phyloP scores from a whole-genome alignment of 2,888 invertebrate species.

The Polydrusus cervinus region DNA sequence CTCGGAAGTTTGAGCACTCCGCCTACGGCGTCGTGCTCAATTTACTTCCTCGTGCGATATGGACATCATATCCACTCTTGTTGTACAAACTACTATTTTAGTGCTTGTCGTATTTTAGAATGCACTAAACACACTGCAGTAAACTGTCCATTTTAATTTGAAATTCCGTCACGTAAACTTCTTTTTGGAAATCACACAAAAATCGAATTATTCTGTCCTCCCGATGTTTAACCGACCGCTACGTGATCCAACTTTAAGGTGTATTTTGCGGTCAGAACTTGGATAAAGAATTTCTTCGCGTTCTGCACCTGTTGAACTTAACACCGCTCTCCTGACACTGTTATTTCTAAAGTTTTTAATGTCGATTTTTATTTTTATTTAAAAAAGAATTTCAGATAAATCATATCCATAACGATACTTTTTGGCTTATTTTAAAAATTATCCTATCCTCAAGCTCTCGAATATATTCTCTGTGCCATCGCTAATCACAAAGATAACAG shows the following conservation, averaged over 20 bases:
- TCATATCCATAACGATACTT: no score
- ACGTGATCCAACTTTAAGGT: neutral
- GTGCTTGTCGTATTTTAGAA: no score
- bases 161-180: neutral
- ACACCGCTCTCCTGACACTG: neutral
- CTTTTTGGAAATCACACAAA: neutral
- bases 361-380: neutral
- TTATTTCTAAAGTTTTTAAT: neutral
- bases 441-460: no score
- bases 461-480: no score
- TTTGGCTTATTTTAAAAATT: no score
- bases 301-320: neutral
- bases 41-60: no score
- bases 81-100: no score
- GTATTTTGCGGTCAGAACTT: neutral
- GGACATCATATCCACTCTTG: no score
- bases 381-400: no score
- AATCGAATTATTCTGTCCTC: neutral
- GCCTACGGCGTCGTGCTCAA: no score
- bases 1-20: no score
- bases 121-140: neutral
- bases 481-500: no score
- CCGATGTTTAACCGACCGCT: neutral
- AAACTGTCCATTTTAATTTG: neutral
- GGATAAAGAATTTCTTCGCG: neutral